Base-by-base conservation (phyloP, 53 echinoderm and acorn worm genomes). In the Mesocentrotus franciscanus region DNA sequence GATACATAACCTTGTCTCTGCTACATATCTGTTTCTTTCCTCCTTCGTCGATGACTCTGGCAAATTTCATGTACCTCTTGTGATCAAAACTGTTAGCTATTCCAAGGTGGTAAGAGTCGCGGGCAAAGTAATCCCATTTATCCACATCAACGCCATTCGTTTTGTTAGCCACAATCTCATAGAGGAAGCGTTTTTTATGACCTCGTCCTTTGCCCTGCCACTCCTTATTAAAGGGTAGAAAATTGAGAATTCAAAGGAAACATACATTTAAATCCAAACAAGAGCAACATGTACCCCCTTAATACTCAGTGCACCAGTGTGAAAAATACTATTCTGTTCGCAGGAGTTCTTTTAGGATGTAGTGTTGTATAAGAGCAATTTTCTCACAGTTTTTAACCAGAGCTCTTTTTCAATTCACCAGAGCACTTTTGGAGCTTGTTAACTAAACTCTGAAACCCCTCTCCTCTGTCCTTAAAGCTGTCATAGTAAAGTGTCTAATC, bases 141-240 rank as follows among this genome's bases (percentile, higher is more conserved):
- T 98, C 98, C 18, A 98, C 98, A 72, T 98, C 98, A 32, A 98
- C 96, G 18, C 98, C 97, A 57, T 99, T 99, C 9, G 97, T 95
- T 71, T 99, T 98, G 92, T 99, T 99, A 74, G 99, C 99, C 13
- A 99, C 97, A 17, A 98, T 98, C 96, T 98, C 98, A 62, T 98
- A 98, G 22, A 98, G 93, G 96, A 96, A 98, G 71, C 96, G 89
- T 92, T 98, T 99, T 32, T 97, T 96, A 61, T 94, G 96, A 27
- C 72, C 35, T 10, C 99, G 96, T 9, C 99, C 99, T 90, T 96
- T 95, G 94, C 96, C 96, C 12, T 66, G 94, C 97, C 97, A 96
- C 79, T 33, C 91, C 3, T 22, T 30, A 9, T 30, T 30, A 90
- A 60, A 55, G 56, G 55, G 0, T 29, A 29, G 8, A 22, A 85